phyloP scores from a whole-genome alignment of 2,113 vertebrate species.

The Ifrita kowaldi region DNA sequence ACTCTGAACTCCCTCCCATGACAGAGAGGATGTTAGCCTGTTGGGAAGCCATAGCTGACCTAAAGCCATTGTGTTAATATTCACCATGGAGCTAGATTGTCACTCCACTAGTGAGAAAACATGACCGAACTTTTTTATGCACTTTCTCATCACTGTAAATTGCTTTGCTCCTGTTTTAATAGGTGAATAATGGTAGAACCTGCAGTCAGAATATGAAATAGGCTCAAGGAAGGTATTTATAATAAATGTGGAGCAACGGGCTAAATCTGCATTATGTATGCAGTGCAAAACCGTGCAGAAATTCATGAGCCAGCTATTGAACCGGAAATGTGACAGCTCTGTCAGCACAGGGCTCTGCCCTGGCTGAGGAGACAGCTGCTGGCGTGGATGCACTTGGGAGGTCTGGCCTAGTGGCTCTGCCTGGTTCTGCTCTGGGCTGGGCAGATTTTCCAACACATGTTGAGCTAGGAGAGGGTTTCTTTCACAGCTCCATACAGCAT shows the following conservation, averaged over 20 bases:
- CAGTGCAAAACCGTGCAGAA: not conserved
- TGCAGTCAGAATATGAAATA: not conserved
- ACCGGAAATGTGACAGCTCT: not conserved
- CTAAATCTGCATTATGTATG: not conserved
- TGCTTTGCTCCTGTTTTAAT: not conserved
- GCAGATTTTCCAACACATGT: not conserved
- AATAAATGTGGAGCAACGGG: not conserved
- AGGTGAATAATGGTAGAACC: not conserved
- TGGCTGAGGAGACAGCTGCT: accelerated
- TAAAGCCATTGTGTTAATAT: not conserved
- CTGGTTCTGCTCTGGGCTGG: not conserved
- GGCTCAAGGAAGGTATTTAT: not conserved
- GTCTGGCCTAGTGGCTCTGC: not conserved
- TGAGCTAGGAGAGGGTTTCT: not conserved
- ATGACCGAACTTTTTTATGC: not conserved
- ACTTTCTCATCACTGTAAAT: not conserved
- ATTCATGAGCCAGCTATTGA: not conserved
- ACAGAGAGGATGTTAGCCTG: not conserved
- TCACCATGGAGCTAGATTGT: not conserved
- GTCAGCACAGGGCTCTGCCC: not conserved
- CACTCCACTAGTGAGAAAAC: not conserved
- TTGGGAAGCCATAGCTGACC: not conserved
- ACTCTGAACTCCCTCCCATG: conserved; percentile 10
- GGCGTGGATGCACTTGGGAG: not conserved
- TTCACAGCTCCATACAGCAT: not conserved